Percentiles rank a stretch among this genome's conserved stretches.
phyloP scores from a whole-genome alignment of 1,140 invertebrate genomes.

The Brachionus angularis region DNA sequence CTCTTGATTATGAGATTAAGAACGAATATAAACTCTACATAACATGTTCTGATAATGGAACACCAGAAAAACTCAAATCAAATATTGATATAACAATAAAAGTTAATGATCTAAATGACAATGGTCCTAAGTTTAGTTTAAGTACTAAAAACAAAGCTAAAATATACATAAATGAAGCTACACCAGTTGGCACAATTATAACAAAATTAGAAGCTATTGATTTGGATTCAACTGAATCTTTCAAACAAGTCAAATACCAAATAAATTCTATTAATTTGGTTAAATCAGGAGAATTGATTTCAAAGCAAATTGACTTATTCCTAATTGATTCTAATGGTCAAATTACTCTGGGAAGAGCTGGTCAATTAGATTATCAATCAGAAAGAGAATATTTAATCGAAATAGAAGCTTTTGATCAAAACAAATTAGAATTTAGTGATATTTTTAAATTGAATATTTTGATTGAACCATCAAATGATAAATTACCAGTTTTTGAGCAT shows the following conservation, averaged over 20 bases:
- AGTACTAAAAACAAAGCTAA: background rate
- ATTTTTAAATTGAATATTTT: background rate
- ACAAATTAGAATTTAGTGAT: background rate
- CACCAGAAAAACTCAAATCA: background rate
- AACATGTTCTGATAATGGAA: constrained; percentile 31
- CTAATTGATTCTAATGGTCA: background rate
- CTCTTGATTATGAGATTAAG: constrained; percentile 25
- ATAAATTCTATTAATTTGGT: constrained; percentile 2
- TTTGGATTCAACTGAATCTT: background rate
- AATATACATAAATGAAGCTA: constrained; percentile 6
- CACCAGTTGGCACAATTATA: background rate
- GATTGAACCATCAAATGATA: constrained; percentile 35
- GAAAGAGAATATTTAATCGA: constrained; percentile 23
- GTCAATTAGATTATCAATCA: constrained; percentile 6
- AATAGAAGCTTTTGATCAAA: constrained; percentile 2
- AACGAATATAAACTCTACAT: constrained; percentile 6
- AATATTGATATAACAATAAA: constrained; percentile 2
- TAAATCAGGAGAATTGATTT: too few relatives aligned
- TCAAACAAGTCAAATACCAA: background rate
- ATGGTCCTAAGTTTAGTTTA: constrained; percentile 4
- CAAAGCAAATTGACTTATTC: background rate
- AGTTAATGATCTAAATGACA: constrained; percentile 31
- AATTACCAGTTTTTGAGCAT: constrained; percentile 30
- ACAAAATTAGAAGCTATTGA: constrained; percentile 3
- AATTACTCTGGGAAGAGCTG: background rate